Base-by-base conservation (phyloP, 2,113 vertebrate species). In the Tachysurus fulvidraco region DNA sequence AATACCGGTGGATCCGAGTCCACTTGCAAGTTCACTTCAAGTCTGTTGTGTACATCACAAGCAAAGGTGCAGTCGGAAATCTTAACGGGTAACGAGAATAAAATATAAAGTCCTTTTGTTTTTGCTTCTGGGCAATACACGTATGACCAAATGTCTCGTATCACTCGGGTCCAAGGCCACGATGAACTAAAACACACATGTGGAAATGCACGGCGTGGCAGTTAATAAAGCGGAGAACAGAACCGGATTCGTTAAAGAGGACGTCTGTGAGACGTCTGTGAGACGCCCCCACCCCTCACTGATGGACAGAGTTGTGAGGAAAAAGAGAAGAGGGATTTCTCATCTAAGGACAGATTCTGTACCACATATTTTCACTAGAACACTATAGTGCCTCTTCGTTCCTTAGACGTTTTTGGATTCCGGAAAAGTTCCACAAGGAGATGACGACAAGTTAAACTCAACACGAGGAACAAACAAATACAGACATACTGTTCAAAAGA, bases 381-480 rank as follows among this genome's bases (percentile, higher is more conserved):
- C 62, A 9, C 30, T 73, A 36, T 59, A 83, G 62, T 83, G 65
- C 76, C 44, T 55, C 25, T 82, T 16, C 60, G 54, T 9, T 67
- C 54, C 83, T 87, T 62, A 59, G 57, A 83, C 54, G 36, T 67
- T 83, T 69, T 44, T 60, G 54, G 83, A 59, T 60, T 81, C 30
- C 5, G n/a, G 67, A 74, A 74, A 89, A 85, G 54, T 78, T 85
- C 83, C 44, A 64, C 57, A 62, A 86, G 67, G 69, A 82, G 84
- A 82, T 57, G 0, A 46, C 86, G 44, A 25, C 67, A 77, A 57
- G 44, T 84, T n/a, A 11, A 85, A 89, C 28, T 30, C 77, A 84
- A 86, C 28, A 84, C 86, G 84, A 16, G 81, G 74, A 81, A 88
- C 88, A 41, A 85, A 89, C 88, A 28, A 85, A 89, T 30, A 87